Percentiles rank a stretch among this genome's conserved stretches.
Conservation (phyloP, 1,140 invertebrate genomes). For the Homarus americanus region DNA sequence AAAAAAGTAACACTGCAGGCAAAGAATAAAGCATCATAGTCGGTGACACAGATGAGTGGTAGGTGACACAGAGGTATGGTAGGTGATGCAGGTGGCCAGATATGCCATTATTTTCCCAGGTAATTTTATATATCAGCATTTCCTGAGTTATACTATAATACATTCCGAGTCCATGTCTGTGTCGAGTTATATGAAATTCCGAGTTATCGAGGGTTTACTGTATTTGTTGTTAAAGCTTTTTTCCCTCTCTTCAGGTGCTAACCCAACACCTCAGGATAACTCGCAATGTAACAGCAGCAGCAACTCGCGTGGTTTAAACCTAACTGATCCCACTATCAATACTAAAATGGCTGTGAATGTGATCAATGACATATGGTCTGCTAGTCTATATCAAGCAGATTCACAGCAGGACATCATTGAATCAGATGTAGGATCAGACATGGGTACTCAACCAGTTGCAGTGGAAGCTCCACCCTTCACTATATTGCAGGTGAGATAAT, state of each 20-base stretch:
- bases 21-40: too few relatives aligned
- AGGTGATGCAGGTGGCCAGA: too few relatives aligned
- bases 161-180: too few relatives aligned
- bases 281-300: conserved; percentile 29
- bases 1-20: too few relatives aligned
- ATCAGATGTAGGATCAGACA: neutral
- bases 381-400: conserved; percentile 35
- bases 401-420: conserved; percentile 22
- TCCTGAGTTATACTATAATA: too few relatives aligned
- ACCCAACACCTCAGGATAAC: neutral
- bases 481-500: conserved; percentile 51
- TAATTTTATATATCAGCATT: too few relatives aligned
- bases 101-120: too few relatives aligned
- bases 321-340: conserved; percentile 78
- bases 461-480: conserved; percentile 10
- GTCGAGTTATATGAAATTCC: too few relatives aligned
- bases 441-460: neutral
- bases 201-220: too few relatives aligned
- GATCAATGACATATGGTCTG: conserved; percentile 74
- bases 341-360: conserved; percentile 77
- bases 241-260: neutral
- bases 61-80: too few relatives aligned
- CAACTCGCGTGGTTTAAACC: conserved; percentile 27
- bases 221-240: neutral
- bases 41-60: too few relatives aligned